A percentile compares a stretch with the other conserved stretches of the same genome.
Evolutionary conservation across 2,113 vertebrate genomes (phyloP).

Genomic region (Hassar affinis): DNA sequence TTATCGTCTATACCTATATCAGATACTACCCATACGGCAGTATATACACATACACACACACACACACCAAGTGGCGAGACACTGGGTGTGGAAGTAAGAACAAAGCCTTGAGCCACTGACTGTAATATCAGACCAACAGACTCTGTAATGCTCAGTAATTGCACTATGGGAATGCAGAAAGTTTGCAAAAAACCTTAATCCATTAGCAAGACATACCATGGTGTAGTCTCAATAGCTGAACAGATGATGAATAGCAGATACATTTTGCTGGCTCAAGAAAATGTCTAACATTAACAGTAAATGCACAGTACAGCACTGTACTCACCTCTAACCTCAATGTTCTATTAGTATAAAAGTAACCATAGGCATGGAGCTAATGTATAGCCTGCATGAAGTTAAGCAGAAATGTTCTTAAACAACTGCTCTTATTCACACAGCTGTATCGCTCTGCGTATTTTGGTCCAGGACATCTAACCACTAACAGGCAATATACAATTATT

Average conservation of each 20-base stretch:
- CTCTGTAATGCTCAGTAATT: conserved; percentile 7
- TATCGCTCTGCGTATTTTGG: conserved; percentile 26
- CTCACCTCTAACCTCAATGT: conserved; percentile 16
- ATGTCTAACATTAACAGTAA: conserved; percentile 18
- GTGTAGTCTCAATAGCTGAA: conserved; percentile 15
- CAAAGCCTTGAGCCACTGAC: conserved; percentile 18
- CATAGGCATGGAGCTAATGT: conserved; percentile 51
- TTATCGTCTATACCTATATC: background rate
- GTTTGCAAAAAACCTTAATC: conserved; percentile 8
- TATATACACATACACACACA: background rate
- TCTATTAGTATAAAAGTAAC: conserved; percentile 57
- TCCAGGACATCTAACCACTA: background rate
- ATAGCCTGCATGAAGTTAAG: background rate
- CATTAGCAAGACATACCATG: conserved; percentile 23
- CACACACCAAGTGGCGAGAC: conserved; percentile 4
- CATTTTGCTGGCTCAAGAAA: conserved; percentile 26
- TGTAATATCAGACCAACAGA: conserved; percentile 27
- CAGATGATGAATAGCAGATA: conserved; percentile 25
- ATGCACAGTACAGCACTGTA: conserved; percentile 6
- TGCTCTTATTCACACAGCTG: conserved; percentile 15
- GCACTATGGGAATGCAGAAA: conserved; percentile 26
- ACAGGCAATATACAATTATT: conserved; percentile 2
- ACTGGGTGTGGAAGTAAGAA: background rate
- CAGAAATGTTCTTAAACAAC: conserved; percentile 49
- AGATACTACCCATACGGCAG: background rate